Evolutionary conservation across 2,888 invertebrate genomes (phyloP).

Genomic region (Petrophora chlorosata): DNA sequence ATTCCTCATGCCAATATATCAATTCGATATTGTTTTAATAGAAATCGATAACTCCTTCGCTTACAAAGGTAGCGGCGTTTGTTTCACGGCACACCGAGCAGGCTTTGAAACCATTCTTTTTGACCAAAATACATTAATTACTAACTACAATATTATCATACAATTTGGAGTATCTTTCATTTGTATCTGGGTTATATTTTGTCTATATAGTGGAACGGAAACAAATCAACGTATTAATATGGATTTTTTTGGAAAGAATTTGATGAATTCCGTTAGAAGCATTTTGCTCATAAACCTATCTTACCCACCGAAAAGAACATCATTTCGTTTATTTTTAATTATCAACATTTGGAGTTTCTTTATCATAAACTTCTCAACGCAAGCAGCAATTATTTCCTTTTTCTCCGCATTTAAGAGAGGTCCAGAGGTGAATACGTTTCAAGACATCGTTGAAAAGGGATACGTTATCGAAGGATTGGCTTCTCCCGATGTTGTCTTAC

Average conservation of each 20-base stretch:
- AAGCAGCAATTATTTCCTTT: slow-evolving; percentile 73
- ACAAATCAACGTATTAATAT: slow-evolving; percentile 42
- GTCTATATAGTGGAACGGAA: slow-evolving; percentile 55
- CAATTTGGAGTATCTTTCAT: slow-evolving; percentile 53
- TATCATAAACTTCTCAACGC: slow-evolving; percentile 67
- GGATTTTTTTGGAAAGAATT: slow-evolving; percentile 70
- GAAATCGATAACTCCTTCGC: slow-evolving; percentile 64
- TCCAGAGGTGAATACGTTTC: slow-evolving; percentile 71
- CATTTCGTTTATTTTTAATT: slow-evolving; percentile 65
- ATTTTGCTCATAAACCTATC: slow-evolving; percentile 56
- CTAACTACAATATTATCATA: slow-evolving; percentile 45
- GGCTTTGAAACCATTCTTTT: slow-evolving; percentile 65
- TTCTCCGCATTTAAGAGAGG: slow-evolving; percentile 70
- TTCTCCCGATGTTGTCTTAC: slow-evolving; percentile 71
- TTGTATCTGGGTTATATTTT: slow-evolving; percentile 65
- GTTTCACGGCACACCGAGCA: slow-evolving; percentile 65
- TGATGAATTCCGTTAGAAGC: slow-evolving; percentile 64
- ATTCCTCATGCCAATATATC: slow-evolving; percentile 64
- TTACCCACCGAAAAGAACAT: slow-evolving; percentile 56
- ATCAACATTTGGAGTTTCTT: slow-evolving; percentile 72
- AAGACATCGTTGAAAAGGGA: slow-evolving; percentile 69
- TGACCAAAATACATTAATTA: slow-evolving; percentile 50
- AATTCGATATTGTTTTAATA: slow-evolving; percentile 64
- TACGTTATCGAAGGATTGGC: slow-evolving; percentile 70
- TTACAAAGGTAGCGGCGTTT: slow-evolving; percentile 68